phyloP scores from a whole-genome alignment of 1,140 invertebrate genomes.

The Anastrepha ludens region DNA sequence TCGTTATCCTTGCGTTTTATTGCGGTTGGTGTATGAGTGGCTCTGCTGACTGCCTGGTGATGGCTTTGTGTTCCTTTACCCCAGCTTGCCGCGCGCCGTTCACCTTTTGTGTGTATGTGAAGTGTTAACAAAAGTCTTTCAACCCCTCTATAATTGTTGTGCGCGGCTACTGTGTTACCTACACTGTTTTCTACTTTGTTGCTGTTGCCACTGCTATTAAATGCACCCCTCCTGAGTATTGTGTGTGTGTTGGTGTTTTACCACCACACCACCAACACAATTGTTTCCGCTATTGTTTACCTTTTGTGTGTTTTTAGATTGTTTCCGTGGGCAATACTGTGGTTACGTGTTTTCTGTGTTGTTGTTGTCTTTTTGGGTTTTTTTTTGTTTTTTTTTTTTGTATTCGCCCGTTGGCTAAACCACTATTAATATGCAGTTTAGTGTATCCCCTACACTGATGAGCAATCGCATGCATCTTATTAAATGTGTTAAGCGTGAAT shows the following conservation, averaged over 20 bases:
- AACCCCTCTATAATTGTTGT: not conserved
- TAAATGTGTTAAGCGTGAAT: slow-evolving; percentile 9
- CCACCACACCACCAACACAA: not conserved
- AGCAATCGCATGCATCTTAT: slow-evolving; percentile 28
- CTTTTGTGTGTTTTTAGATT: slow-evolving; percentile 35
- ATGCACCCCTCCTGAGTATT: not conserved
- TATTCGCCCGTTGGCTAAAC: not conserved
- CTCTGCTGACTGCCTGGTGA: not conserved
- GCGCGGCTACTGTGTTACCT: not conserved
- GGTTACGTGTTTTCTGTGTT: slow-evolving; percentile 25
- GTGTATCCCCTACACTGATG: not conserved
- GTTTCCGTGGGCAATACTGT: slow-evolving; percentile 30
- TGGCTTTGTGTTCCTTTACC: not conserved
- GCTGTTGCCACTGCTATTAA: not conserved
- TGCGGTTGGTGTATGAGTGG: slow-evolving; percentile 42
- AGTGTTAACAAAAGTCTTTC: slow-evolving; percentile 48
- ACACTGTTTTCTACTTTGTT: not conserved
- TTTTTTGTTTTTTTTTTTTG: not conserved
- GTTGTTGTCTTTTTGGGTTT: not conserved
- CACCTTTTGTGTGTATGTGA: slow-evolving; percentile 3
- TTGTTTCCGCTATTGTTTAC: slow-evolving; percentile 51
- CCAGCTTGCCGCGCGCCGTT: not conserved
- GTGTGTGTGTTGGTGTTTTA: not conserved
- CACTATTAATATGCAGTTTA: slow-evolving; percentile 43
- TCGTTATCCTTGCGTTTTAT: slow-evolving; percentile 53